Conservation (phyloP, 2,888 invertebrate species). For the Archips crataeganus region DNA sequence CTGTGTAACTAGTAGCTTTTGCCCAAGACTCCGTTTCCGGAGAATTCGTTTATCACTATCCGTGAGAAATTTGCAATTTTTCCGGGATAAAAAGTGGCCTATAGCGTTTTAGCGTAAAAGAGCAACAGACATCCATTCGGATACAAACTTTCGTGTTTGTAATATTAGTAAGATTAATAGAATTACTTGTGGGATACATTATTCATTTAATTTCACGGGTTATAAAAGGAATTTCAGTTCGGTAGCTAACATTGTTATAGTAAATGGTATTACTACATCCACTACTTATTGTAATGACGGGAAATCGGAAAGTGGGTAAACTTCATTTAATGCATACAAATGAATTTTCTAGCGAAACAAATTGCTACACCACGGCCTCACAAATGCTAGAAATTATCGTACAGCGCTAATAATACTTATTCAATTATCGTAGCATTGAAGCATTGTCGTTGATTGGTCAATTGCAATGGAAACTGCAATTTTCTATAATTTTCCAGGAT, state of each 20-base stretch:
- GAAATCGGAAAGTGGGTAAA: conserved; percentile 8
- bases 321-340: conserved; percentile 7
- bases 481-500: background rate
- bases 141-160: too few species aligned
- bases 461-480: background rate
- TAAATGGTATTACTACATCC: background rate
- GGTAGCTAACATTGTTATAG: background rate
- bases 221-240: too few species aligned
- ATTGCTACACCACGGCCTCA: conserved; percentile 28
- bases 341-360: conserved; percentile 30
- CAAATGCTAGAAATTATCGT: conserved; percentile 5
- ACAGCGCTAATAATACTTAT: conserved; percentile 3
- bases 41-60: too few species aligned
- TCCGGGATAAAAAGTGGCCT: too few species aligned
- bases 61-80: too few species aligned
- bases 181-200: too few species aligned
- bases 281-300: conserved; percentile 12
- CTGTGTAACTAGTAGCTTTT: too few species aligned
- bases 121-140: too few species aligned
- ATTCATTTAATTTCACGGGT: too few species aligned
- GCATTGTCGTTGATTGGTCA: conserved; percentile 15
- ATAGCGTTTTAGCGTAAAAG: too few species aligned
- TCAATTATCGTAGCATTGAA: conserved; percentile 15
- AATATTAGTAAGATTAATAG: too few species aligned
- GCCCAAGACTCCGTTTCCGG: too few species aligned